These are phyloP conservation scores for Lophotis ruficrista DNA, from an alignment of 2,113 vertebrate species.

Conservation along the genomic window DNA sequence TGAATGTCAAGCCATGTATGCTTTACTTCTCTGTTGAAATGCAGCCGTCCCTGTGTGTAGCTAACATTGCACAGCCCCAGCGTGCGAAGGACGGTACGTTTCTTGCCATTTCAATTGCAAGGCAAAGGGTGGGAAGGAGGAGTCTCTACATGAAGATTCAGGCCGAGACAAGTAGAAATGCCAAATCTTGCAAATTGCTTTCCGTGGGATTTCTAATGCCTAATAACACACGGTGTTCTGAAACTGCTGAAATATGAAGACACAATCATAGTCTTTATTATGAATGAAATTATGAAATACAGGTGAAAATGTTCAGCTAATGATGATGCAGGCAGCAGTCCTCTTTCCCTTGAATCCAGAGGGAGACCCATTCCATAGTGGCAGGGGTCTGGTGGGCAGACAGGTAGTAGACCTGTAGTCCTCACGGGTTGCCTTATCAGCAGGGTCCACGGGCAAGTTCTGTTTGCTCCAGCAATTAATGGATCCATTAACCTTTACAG, in stretches of 20 bases:
- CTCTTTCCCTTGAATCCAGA: background rate
- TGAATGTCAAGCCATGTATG: background rate
- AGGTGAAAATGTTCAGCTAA: background rate
- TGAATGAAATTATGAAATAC: background rate
- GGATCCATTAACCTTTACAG: background rate
- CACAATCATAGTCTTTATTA: background rate
- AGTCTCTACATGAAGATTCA: background rate
- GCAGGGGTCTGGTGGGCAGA: background rate
- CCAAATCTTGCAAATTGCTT: constrained; percentile 5
- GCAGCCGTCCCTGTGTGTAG: background rate
- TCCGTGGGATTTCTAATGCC: background rate
- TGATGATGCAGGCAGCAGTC: background rate
- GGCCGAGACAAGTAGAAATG: background rate
- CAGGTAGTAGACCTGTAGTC: too few relatives aligned
- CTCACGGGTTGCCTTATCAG: background rate
- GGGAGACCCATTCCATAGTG: background rate
- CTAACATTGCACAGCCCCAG: background rate
- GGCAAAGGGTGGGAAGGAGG: background rate
- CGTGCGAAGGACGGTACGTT: background rate
- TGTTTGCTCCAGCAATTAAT: background rate
- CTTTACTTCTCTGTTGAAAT: background rate
- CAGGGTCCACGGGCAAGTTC: background rate
- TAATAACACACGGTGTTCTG: background rate
- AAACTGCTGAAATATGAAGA: background rate
- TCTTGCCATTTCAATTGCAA: background rate